Evolutionary conservation across 2,888 invertebrate species (phyloP).

Genomic region (Ellobium chinense): DNA sequence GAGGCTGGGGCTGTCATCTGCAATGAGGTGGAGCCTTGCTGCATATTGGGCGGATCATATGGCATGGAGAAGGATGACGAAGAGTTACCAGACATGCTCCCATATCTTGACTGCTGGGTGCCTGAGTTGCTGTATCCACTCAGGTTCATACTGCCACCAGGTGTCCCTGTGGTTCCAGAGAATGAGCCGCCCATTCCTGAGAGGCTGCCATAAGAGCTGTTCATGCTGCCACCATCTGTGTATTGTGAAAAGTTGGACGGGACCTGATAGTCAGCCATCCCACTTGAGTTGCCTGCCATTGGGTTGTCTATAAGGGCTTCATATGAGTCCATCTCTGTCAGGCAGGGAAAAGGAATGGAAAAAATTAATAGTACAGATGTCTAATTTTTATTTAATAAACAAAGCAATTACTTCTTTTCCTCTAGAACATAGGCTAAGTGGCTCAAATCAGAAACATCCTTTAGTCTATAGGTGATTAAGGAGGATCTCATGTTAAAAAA

Average conservation of each 20-base stretch:
- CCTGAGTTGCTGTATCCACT: conserved; percentile 19
- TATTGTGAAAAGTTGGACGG: conserved; percentile 32
- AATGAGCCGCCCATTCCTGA: conserved; percentile 30
- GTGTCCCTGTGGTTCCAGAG: neutral
- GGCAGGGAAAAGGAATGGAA: too few relatives aligned
- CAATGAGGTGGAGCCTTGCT: conserved; percentile 13
- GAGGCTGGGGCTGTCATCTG: conserved; percentile 20
- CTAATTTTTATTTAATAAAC: too few relatives aligned
- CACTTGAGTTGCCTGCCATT: conserved; percentile 10
- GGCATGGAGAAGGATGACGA: conserved; percentile 42
- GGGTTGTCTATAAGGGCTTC: conserved; percentile 36
- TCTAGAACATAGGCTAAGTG: too few relatives aligned
- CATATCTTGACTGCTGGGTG: conserved; percentile 21
- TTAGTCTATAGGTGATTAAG: too few relatives aligned
- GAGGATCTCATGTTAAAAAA: too few relatives aligned
- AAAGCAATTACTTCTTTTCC: too few relatives aligned
- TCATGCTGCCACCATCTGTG: conserved; percentile 23
- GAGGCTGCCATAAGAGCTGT: conserved; percentile 23
- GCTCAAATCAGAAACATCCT: too few relatives aligned
- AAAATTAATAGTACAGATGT: neutral
- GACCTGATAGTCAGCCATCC: conserved; percentile 27
- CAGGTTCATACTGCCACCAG: conserved; percentile 13
- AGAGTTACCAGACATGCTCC: conserved; percentile 9
- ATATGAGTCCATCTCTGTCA: conserved; percentile 45
- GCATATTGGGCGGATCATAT: conserved; percentile 37